Conservation (phyloP, 2,113 vertebrate species). For the Thymallus thymallus region DNA sequence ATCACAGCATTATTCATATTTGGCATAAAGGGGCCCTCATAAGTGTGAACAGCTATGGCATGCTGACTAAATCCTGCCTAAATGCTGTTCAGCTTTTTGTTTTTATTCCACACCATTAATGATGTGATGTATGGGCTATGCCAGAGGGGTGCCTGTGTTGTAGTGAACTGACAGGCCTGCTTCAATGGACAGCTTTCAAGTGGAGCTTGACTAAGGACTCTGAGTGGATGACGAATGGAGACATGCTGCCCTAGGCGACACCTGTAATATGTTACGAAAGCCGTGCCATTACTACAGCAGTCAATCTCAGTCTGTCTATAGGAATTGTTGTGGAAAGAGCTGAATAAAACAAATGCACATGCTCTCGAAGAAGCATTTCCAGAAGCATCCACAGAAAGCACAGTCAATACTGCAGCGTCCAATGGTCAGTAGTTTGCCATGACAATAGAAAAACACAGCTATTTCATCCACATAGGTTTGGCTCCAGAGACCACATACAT, state of each 20-base stretch:
- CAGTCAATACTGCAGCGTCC: slow-evolving; percentile 11
- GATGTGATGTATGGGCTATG: slow-evolving; percentile 33
- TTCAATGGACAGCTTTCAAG: slow-evolving; percentile 54
- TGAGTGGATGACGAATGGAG: slow-evolving; percentile 37
- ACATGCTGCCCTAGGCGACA: slow-evolving; percentile 56
- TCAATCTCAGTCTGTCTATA: slow-evolving; percentile 25
- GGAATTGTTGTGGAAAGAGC: background rate
- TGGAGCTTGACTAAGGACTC: slow-evolving; percentile 37
- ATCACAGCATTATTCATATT: slow-evolving; percentile 21
- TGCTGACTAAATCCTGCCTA: slow-evolving; percentile 37
- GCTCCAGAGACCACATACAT: slow-evolving; percentile 28
- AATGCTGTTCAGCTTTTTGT: slow-evolving; percentile 15
- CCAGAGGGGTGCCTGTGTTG: slow-evolving; percentile 12
- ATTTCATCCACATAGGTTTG: slow-evolving; percentile 37
- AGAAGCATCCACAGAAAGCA: background rate
- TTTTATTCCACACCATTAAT: slow-evolving; percentile 29
- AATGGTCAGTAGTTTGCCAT: slow-evolving; percentile 35
- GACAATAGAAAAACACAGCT: slow-evolving; percentile 28
- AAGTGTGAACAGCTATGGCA: slow-evolving; percentile 31
- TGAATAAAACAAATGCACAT: slow-evolving; percentile 6
- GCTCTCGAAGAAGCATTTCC: background rate
- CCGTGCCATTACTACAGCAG: slow-evolving; percentile 22
- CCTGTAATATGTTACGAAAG: slow-evolving; percentile 46
- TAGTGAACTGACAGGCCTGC: background rate
- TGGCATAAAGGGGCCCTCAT: slow-evolving; percentile 23